Conservation (phyloP, 2,888 invertebrate species). For the Clivina fossor region DNA sequence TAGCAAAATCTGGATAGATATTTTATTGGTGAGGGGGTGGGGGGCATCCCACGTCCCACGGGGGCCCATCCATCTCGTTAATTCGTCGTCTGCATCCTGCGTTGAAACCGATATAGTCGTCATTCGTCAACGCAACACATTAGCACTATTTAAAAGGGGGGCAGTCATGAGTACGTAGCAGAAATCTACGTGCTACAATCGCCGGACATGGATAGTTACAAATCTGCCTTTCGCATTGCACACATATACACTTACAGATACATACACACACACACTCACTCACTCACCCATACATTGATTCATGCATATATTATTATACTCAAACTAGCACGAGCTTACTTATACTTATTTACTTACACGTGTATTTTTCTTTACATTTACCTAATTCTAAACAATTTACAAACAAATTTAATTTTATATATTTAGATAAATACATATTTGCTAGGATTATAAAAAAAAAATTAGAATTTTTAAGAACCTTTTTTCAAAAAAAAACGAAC, state of each 20-base stretch:
- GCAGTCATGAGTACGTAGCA: constrained; percentile 6
- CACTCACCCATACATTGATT: background rate
- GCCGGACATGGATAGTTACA: constrained; percentile 27
- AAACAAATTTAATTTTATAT: background rate
- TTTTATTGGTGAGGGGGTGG: constrained; percentile 5
- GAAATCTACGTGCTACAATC: too few relatives aligned
- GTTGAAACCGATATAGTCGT: constrained; percentile 8
- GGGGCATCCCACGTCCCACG: background rate
- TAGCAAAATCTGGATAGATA: too few relatives aligned
- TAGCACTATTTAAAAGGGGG: constrained; percentile 23
- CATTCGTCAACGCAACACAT: constrained; percentile 1
- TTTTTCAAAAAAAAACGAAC: too few relatives aligned
- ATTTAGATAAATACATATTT: too few relatives aligned
- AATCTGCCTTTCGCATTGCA: too few relatives aligned
- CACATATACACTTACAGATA: background rate
- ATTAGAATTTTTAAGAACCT: too few relatives aligned
- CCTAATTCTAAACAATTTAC: background rate
- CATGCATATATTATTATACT: background rate
- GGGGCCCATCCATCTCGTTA: constrained; percentile 3
- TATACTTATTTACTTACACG: background rate
- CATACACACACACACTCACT: background rate
- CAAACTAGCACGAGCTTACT: background rate
- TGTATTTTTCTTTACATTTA: background rate
- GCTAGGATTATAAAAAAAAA: too few relatives aligned
- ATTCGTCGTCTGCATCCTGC: constrained; percentile 24